These are phyloP conservation scores for Oreochromis niloticus DNA, from an alignment of 2,113 vertebrate species.

Conservation along the genomic window DNA sequence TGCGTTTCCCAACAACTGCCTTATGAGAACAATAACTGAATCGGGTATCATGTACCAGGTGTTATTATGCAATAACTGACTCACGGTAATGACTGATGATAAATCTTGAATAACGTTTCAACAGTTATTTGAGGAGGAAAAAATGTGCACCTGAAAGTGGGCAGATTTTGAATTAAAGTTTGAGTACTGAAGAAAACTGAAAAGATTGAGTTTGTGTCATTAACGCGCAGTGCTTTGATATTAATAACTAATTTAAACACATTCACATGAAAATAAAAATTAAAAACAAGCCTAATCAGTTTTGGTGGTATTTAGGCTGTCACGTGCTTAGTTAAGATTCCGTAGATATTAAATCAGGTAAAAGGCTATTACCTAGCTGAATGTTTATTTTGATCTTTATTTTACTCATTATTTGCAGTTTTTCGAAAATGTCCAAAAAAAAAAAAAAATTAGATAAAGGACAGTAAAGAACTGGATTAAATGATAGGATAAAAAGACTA, in stretches of 20 bases:
- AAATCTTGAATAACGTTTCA: neutral
- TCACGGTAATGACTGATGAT: neutral
- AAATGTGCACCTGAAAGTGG: neutral
- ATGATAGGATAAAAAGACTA: neutral
- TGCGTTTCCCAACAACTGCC: conserved; percentile 25
- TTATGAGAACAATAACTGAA: neutral
- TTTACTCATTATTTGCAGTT: neutral
- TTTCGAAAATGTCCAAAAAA: neutral
- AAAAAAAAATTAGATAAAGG: neutral
- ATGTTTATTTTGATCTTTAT: neutral
- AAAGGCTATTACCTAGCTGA: neutral
- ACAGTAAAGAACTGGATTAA: neutral
- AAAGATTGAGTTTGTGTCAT: neutral
- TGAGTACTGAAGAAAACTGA: neutral
- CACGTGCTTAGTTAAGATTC: neutral
- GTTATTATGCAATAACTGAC: neutral
- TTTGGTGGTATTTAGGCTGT: neutral
- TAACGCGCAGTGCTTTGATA: neutral
- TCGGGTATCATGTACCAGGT: neutral
- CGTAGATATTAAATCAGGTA: neutral
- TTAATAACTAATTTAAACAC: neutral
- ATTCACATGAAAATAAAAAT: neutral
- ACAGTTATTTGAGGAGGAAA: neutral
- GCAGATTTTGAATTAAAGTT: neutral
- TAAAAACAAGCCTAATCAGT: neutral